Evolutionary conservation across 2,888 invertebrate species (phyloP).

Genomic region (Pachymerium ferrugineum): DNA sequence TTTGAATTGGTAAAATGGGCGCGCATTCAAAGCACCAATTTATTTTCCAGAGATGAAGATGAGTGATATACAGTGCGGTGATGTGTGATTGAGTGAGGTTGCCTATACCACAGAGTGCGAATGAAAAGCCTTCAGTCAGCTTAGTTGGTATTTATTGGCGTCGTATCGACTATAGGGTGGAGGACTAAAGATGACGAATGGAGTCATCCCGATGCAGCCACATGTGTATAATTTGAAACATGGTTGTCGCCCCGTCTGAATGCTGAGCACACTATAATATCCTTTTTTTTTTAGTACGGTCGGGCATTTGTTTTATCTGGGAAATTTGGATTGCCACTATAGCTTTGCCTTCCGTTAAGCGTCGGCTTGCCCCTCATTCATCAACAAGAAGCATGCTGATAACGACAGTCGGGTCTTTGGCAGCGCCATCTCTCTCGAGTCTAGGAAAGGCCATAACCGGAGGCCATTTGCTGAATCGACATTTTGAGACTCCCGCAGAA

Average conservation of each 20-base stretch:
- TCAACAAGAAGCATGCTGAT: slow-evolving; percentile 21
- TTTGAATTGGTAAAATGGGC: not conserved
- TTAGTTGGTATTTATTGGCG: slow-evolving; percentile 5
- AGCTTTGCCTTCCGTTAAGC: slow-evolving; percentile 7
- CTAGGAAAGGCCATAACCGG: slow-evolving; percentile 11
- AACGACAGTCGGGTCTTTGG: slow-evolving; percentile 14
- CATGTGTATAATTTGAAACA: not conserved
- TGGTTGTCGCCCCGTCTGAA: not conserved
- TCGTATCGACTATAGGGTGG: slow-evolving; percentile 7
- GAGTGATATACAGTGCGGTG: not conserved
- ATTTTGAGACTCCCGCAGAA: not conserved
- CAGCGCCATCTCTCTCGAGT: slow-evolving; percentile 17
- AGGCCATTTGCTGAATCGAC: slow-evolving; percentile 21
- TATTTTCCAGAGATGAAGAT: not conserved
- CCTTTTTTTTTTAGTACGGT: not conserved
- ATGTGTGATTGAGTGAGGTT: not conserved
- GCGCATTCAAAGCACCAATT: no score
- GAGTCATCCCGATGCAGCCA: not conserved
- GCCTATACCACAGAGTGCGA: no score
- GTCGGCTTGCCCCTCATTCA: slow-evolving; percentile 10
- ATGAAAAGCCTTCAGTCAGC: not conserved
- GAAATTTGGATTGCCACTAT: slow-evolving; percentile 6
- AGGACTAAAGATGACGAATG: slow-evolving; percentile 1
- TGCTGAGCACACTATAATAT: not conserved
- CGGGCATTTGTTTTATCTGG: not conserved